Percentiles rank a stretch among this genome's conserved stretches.
phyloP scores from a whole-genome alignment of 2,888 invertebrate genomes.

The Cantharis nigra region DNA sequence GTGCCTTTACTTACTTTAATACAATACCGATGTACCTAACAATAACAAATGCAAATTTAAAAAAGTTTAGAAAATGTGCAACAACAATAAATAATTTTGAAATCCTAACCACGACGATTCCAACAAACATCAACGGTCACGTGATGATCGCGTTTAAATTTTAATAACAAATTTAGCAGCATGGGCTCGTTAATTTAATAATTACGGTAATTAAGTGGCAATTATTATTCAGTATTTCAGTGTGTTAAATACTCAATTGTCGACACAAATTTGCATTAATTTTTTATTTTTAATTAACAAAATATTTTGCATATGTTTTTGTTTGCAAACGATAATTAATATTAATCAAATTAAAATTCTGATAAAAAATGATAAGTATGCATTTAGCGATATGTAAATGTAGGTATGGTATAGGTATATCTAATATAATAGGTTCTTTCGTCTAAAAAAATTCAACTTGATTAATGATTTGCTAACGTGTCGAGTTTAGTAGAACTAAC shows the following conservation, averaged over 20 bases:
- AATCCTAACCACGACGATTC: neutral
- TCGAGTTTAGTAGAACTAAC: slow-evolving; percentile 27
- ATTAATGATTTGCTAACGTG: slow-evolving; percentile 33
- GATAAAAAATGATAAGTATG: neutral
- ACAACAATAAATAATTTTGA: neutral
- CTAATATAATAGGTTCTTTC: slow-evolving; percentile 12
- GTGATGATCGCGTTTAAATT: neutral
- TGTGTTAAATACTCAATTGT: neutral
- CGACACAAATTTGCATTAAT: neutral
- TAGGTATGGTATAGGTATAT: neutral
- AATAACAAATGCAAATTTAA: slow-evolving; percentile 27
- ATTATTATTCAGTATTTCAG: neutral
- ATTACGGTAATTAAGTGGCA: neutral
- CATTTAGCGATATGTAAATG: slow-evolving; percentile 1
- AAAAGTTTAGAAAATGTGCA: slow-evolving; percentile 1
- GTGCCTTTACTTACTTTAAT: slow-evolving; percentile 45
- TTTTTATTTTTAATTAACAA: neutral
- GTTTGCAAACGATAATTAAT: neutral
- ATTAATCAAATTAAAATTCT: slow-evolving; percentile 1
- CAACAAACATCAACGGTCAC: neutral
- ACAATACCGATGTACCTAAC: slow-evolving; percentile 26
- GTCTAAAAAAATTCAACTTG: slow-evolving; percentile 20
- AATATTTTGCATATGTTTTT: neutral
- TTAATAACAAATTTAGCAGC: neutral
- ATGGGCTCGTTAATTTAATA: neutral